phyloP scores from a whole-genome alignment of 92 coral and sea anemone species.

The Zoanthus solanderi region DNA sequence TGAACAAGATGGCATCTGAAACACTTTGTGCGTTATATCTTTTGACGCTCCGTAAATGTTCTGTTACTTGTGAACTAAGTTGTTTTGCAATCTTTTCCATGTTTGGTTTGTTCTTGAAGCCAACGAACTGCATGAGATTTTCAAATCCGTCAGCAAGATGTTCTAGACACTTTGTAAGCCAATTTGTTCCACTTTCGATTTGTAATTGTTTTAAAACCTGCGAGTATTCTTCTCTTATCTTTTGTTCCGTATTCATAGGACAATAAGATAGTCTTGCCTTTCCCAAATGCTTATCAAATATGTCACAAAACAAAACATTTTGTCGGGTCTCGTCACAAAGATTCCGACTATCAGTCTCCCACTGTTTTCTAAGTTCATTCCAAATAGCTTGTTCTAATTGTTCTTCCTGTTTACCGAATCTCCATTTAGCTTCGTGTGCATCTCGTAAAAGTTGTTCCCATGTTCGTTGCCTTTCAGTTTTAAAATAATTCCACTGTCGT shows the following conservation, averaged over 20 bases:
- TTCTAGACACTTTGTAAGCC: background rate
- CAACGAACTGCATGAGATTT: background rate
- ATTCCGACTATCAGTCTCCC: background rate
- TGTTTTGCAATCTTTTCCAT: background rate
- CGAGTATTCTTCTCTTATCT: background rate
- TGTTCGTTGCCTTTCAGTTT: background rate
- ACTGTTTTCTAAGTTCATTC: background rate
- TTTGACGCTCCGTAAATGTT: background rate
- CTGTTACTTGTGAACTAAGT: background rate
- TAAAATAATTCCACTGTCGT: constrained; percentile 15
- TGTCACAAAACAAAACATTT: background rate
- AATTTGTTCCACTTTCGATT: background rate
- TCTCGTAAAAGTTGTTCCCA: constrained; percentile 11
- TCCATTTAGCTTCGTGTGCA: constrained; percentile 13
- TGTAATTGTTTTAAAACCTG: constrained; percentile 10
- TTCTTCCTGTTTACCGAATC: constrained; percentile 1
- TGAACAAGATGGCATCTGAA: constrained; percentile 4
- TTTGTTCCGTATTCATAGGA: constrained; percentile 4
- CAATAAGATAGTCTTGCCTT: background rate
- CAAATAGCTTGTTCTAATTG: background rate
- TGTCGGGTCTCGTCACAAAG: background rate
- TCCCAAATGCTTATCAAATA: background rate
- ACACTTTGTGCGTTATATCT: constrained; percentile 19
- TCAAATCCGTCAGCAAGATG: background rate
- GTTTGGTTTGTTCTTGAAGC: background rate